Evolutionary conservation across 2,113 vertebrate genomes (phyloP).

Genomic region (Falcunculus frontatus): DNA sequence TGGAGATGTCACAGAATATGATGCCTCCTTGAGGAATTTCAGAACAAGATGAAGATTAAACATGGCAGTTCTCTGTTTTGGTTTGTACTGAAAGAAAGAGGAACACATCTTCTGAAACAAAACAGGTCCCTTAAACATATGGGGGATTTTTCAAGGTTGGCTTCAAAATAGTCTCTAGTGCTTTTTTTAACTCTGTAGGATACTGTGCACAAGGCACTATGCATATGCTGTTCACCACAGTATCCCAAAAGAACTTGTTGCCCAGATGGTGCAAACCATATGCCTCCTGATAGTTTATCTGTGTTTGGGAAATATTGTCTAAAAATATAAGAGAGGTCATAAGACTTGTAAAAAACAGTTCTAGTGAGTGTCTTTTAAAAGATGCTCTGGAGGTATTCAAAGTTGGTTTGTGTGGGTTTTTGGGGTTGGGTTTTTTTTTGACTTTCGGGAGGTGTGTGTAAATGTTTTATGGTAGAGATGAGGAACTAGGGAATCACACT

Average conservation of each 20-base stretch:
- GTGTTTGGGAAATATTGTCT: slow-evolving; percentile 47
- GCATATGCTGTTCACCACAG: slow-evolving; percentile 56
- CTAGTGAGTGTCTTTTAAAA: background rate
- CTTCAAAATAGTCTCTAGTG: slow-evolving; percentile 50
- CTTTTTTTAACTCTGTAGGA: slow-evolving; percentile 51
- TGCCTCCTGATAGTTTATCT: slow-evolving; percentile 46
- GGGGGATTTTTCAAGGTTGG: slow-evolving; percentile 62
- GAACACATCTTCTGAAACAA: slow-evolving; percentile 40
- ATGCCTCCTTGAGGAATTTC: slow-evolving; percentile 32
- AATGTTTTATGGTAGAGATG: background rate
- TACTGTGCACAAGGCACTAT: slow-evolving; percentile 1
- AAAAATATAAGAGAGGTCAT: slow-evolving; percentile 19
- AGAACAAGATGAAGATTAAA: slow-evolving; percentile 20
- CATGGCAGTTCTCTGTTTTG: slow-evolving; percentile 43
- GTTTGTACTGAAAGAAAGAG: slow-evolving; percentile 53
- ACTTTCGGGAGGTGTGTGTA: background rate
- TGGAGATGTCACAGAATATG: background rate
- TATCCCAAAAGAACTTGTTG: slow-evolving; percentile 53
- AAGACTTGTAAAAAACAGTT: background rate
- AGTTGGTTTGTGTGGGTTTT: background rate
- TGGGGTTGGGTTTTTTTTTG: too few relatives aligned
- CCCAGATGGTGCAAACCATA: slow-evolving; percentile 63
- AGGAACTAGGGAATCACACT: background rate
- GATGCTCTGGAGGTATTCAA: background rate
- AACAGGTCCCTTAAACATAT: slow-evolving; percentile 60